Conservation (phyloP, 2,797 vertebrate species). For the Coilia nasus region DNA sequence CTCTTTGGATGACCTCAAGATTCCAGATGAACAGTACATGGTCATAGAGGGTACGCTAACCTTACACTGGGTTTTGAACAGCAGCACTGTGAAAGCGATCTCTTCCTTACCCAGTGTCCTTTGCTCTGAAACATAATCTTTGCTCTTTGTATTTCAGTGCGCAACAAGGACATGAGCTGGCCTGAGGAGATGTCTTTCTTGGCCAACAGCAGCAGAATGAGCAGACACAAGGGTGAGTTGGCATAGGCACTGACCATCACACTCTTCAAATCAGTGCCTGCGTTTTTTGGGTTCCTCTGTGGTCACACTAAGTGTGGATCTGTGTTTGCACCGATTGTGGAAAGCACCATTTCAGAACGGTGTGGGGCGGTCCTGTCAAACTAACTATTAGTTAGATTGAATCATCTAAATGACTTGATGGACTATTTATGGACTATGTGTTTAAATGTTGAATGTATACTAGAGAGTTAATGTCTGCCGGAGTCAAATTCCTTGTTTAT, state of each 20-base stretch:
- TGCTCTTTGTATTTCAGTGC: slow-evolving; percentile 73
- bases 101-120: background rate
- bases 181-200: slow-evolving; percentile 99
- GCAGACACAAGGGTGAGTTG: slow-evolving; percentile 91
- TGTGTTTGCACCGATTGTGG: background rate
- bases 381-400: background rate
- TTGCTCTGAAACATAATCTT: background rate
- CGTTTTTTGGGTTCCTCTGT: background rate
- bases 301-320: background rate
- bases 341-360: background rate
- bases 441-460: too few species aligned
- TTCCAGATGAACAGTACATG: slow-evolving; percentile 95
- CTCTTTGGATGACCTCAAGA: slow-evolving; percentile 93
- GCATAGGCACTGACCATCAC: background rate
- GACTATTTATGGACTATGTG: too few species aligned
- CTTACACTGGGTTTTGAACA: background rate
- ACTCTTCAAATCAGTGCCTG: background rate
- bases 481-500: too few species aligned
- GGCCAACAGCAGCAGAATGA: slow-evolving; percentile 98
- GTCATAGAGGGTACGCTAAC: slow-evolving; percentile 89
- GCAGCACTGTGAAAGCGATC: background rate
- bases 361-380: background rate
- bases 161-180: slow-evolving; percentile 99
- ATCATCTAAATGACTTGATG: background rate
- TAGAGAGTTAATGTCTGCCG: too few species aligned